Conservation (phyloP, 2,888 invertebrate species). For the Tanypteryx hageni region DNA sequence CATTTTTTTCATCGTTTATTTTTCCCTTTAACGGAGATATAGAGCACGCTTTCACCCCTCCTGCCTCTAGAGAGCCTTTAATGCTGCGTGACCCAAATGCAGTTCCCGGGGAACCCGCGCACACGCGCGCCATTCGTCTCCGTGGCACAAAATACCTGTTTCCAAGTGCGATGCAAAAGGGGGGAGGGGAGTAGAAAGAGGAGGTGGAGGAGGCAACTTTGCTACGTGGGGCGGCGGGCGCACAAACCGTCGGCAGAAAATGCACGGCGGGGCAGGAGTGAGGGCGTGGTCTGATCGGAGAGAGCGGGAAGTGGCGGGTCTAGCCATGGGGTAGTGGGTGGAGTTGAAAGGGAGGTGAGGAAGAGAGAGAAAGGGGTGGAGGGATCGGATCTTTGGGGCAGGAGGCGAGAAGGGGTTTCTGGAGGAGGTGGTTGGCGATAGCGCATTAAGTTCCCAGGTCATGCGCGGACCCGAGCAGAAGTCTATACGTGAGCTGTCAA, state of each 20-base stretch:
- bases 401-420: background rate
- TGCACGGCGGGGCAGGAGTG: background rate
- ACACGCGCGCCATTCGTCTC: background rate
- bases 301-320: background rate
- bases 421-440: slow-evolving; percentile 22
- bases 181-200: background rate
- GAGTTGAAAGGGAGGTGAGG: background rate
- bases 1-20: background rate
- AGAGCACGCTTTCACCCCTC: background rate
- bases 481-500: slow-evolving; percentile 64
- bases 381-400: no score
- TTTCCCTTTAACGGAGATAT: background rate
- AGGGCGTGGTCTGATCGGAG: background rate
- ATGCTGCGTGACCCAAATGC: slow-evolving; percentile 42
- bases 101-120: background rate
- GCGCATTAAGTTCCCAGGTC: slow-evolving; percentile 57
- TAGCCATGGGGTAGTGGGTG: no score
- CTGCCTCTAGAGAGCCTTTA: background rate
- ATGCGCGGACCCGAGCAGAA: slow-evolving; percentile 53
- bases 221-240: background rate
- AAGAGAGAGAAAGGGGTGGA: background rate
- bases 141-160: slow-evolving; percentile 14
- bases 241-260: background rate
- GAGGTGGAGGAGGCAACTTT: background rate
- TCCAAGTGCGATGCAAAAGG: background rate